These are phyloP conservation scores for Stratiomys singularior DNA, from an alignment of 2,888 invertebrate genomes.

Conservation along the genomic window DNA sequence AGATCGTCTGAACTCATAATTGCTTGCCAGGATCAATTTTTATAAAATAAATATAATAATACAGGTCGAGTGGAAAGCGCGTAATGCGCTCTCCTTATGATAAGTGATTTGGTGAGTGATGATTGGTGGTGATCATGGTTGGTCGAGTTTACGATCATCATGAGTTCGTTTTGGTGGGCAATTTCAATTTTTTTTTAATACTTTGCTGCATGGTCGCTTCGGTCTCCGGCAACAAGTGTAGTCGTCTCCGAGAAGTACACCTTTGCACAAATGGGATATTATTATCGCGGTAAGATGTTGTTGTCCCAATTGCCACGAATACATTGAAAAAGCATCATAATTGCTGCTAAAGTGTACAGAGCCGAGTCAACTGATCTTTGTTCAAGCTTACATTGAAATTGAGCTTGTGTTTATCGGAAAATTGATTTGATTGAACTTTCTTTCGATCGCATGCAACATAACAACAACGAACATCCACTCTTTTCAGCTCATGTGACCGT, in stretches of 20 bases:
- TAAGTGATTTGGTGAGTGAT: slow-evolving; percentile 20
- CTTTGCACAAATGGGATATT: not conserved
- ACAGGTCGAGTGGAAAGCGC: slow-evolving; percentile 27
- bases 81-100: slow-evolving; percentile 29
- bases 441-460: not conserved
- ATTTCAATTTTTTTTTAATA: not conserved
- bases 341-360: not conserved
- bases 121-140: slow-evolving; percentile 23
- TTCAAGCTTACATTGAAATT: slow-evolving; percentile 21
- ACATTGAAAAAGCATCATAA: not conserved
- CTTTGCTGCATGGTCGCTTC: not conserved
- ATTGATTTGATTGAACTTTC: slow-evolving; percentile 52
- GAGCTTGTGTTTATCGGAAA: slow-evolving; percentile 48
- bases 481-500: no score
- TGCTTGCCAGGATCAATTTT: slow-evolving; percentile 51
- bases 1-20: slow-evolving; percentile 45
- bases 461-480: not conserved
- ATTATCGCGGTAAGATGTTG: slow-evolving; percentile 12
- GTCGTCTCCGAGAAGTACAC: not conserved
- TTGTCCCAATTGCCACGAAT: slow-evolving; percentile 18
- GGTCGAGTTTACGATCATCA: slow-evolving; percentile 8
- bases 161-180: slow-evolving; percentile 11
- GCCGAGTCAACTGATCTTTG: not conserved
- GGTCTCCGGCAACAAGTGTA: no score
- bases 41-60: slow-evolving; percentile 53